Conservation (phyloP, 1,140 invertebrate genomes). For the Hormaphis cornu region DNA sequence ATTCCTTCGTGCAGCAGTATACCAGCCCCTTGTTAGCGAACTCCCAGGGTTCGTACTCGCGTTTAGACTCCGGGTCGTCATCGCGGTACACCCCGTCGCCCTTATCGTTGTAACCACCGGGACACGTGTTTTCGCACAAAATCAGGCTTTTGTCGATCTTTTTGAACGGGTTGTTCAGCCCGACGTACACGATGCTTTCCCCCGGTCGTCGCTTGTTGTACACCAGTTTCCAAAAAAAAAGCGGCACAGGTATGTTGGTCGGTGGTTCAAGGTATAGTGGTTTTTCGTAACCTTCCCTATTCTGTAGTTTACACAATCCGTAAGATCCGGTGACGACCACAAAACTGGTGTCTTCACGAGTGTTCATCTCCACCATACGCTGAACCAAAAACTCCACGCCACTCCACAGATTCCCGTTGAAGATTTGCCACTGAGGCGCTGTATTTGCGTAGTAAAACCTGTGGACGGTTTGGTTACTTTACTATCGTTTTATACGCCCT, state of each 20-base stretch:
- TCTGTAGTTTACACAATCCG: slow-evolving; percentile 45
- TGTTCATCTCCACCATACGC: not conserved
- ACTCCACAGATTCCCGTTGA: slow-evolving; percentile 50
- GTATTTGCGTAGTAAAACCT: slow-evolving; percentile 50
- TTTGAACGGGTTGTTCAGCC: slow-evolving; percentile 54
- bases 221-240: slow-evolving; percentile 53
- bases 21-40: not conserved
- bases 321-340: slow-evolving; percentile 51
- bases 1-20: slow-evolving; percentile 2
- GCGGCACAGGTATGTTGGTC: slow-evolving; percentile 46
- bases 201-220: slow-evolving; percentile 47
- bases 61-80: no score
- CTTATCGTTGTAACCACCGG: no score
- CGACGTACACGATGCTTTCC: slow-evolving; percentile 51
- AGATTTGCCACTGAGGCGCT: slow-evolving; percentile 49
- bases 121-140: no score
- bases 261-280: slow-evolving; percentile 46
- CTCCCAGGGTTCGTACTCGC: no score
- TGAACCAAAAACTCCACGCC: slow-evolving; percentile 32
- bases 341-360: slow-evolving; percentile 39
- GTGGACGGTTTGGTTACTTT: no score
- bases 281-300: slow-evolving; percentile 42
- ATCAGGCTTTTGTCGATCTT: not conserved
- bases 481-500: no score
- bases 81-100: no score